Evolutionary conservation across 2,797 vertebrate species (phyloP).

Genomic region (Amphiprion clarkii): DNA sequence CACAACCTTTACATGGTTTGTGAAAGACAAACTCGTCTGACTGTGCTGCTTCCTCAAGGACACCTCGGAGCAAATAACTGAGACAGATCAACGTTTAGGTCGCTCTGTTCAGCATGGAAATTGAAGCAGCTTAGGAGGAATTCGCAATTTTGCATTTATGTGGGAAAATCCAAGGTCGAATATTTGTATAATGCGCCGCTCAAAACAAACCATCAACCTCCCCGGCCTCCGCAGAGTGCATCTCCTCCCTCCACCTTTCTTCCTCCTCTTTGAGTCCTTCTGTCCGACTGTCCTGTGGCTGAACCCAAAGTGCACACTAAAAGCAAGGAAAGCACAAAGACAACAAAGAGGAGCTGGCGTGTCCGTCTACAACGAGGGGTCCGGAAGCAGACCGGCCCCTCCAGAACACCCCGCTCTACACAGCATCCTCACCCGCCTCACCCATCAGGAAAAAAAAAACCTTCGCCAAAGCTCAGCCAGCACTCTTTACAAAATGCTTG

Average conservation of each 20-base stretch:
- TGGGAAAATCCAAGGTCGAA: slow-evolving; percentile 20
- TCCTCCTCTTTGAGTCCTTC: too few relatives aligned
- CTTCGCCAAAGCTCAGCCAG: slow-evolving; percentile 60
- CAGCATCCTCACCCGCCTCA: slow-evolving; percentile 24
- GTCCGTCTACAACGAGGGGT: not conserved
- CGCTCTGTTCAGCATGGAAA: slow-evolving; percentile 34
- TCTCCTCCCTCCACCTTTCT: too few relatives aligned
- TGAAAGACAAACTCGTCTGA: slow-evolving; percentile 41
- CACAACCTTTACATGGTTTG: too few relatives aligned
- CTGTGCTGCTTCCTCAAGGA: slow-evolving; percentile 10
- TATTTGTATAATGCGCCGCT: not conserved
- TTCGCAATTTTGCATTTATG: not conserved
- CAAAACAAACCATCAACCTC: too few relatives aligned
- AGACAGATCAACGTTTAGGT: slow-evolving; percentile 37
- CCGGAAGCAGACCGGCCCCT: slow-evolving; percentile 26
- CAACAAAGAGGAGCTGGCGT: too few relatives aligned
- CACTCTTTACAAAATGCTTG: slow-evolving; percentile 80
- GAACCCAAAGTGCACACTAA: too few relatives aligned
- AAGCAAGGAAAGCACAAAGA: too few relatives aligned
- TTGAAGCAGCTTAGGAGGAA: slow-evolving; percentile 5
- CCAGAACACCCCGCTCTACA: not conserved
- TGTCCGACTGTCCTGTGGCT: too few relatives aligned
- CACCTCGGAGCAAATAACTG: slow-evolving; percentile 22
- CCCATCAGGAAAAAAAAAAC: slow-evolving; percentile 15
- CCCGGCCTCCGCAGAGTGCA: too few relatives aligned